phyloP scores from a whole-genome alignment of 2,888 invertebrate species.

The Corythucha ciliata region DNA sequence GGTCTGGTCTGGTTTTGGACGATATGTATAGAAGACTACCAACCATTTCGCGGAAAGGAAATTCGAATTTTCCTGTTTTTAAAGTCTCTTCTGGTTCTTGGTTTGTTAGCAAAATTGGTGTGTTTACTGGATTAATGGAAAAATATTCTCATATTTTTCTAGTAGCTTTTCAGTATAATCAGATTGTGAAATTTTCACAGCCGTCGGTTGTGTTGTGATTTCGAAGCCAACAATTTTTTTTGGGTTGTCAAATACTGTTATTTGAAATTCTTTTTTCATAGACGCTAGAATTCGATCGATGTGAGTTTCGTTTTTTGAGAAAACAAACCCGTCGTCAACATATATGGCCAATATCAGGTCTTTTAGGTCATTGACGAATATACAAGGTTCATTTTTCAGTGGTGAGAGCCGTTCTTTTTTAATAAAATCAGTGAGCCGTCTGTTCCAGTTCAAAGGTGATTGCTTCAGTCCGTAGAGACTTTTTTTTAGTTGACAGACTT shows the following conservation, averaged over 20 bases:
- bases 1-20: neutral
- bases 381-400: slow-evolving; percentile 8
- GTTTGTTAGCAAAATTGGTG: too few relatives aligned
- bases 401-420: slow-evolving; percentile 1
- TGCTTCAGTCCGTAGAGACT: slow-evolving; percentile 9
- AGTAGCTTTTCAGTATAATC: neutral
- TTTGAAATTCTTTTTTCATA: neutral
- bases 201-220: too few relatives aligned
- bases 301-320: neutral
- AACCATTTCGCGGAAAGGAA: too few relatives aligned
- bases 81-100: too few relatives aligned
- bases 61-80: too few relatives aligned
- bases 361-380: slow-evolving; percentile 10
- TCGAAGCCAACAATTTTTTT: slow-evolving; percentile 3
- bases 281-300: neutral
- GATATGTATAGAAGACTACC: slow-evolving; percentile 7
- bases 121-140: too few relatives aligned
- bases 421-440: slow-evolving; percentile 4
- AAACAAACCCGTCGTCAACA: slow-evolving; percentile 15
- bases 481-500: slow-evolving; percentile 5
- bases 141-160: slow-evolving; percentile 14
- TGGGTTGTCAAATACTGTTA: slow-evolving; percentile 4
- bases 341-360: slow-evolving; percentile 6
- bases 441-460: slow-evolving; percentile 2
- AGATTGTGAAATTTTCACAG: neutral